Evolutionary conservation across 2,113 vertebrate genomes (phyloP), one percentile per base, ranked within the genome.

Genomic region (Oreochromis tanganicae): DNA sequence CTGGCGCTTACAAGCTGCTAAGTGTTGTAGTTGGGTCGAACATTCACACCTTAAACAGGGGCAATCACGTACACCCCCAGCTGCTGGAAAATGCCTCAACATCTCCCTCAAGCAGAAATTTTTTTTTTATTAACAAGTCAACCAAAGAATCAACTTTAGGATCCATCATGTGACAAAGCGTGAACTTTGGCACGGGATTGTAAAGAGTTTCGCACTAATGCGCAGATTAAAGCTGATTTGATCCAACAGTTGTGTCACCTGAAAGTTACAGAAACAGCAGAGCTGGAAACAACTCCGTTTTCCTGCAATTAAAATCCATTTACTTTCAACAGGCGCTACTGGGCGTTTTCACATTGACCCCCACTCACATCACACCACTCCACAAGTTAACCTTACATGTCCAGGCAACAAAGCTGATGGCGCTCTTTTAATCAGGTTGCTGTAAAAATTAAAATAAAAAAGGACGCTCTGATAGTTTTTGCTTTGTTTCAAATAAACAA

Each of bases 21-120:
- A 94, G 93, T 93, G 87, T 89, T 86, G 32, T 36, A 71, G 59
- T 48, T 80, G 55, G 84, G 54, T 12, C 21, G 89, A 66, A 11
- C 73, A 68, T 95, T 95, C 93, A 91, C 94, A 95, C 95, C 92
- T 92, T 78, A 82, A 89, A 92, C 85, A 56, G 84, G 73, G 87
- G 87, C 84, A 57, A 89, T 89, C 81, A 43, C 56, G 81, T 79
- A 75, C 5, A 16, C 43, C 43, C 16, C 57, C 78, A 79, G 52
- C 9, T 55, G 46, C 17, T 90, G 84, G 41, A 83, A 83, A 78
- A 73, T 9, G 9, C 32, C 4, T 48, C 55, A 24, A 83, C 8
- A 86, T 56, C 14, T 83, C 61, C 14, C 56, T 36, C 9, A 50
- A 32, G 27, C 38, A 48, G 27, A 50, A 46, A 46, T 5, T 24